A percentile compares a stretch with the other conserved stretches of the same genome.
Conservation (phyloP, 2,113 vertebrate species). For the Fregata magnificens region DNA sequence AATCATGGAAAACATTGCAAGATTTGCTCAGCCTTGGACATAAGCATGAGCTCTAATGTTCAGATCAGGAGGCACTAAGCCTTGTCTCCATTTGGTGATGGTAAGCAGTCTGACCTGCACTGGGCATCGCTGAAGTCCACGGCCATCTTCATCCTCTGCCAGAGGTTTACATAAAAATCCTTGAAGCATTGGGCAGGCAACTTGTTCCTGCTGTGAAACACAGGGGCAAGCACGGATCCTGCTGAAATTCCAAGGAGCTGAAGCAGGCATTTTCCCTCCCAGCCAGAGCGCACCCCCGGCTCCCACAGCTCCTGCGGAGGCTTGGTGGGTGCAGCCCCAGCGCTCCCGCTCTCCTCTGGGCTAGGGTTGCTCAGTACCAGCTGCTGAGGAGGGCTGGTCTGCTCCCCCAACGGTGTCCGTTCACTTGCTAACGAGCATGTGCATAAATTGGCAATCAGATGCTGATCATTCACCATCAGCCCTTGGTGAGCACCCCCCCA, state of each 20-base stretch:
- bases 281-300: neutral
- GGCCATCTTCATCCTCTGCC: neutral
- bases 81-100: neutral
- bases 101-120: neutral
- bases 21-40: neutral
- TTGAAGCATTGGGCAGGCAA: neutral
- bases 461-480: neutral
- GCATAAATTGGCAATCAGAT: fast-evolving
- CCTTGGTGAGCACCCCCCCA: neutral
- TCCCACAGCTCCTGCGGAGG: neutral
- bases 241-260: neutral
- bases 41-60: neutral
- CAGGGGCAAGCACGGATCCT: neutral
- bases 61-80: neutral
- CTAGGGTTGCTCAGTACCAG: neutral
- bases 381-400: neutral
- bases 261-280: neutral
- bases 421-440: fast-evolving
- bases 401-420: no score
- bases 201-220: neutral
- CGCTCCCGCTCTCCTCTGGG: neutral
- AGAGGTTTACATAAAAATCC: neutral
- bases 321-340: neutral
- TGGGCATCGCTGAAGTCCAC: neutral
- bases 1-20: neutral